Evolutionary conservation across 1,140 invertebrate genomes (phyloP).

Genomic region (Microvelia longipes): DNA sequence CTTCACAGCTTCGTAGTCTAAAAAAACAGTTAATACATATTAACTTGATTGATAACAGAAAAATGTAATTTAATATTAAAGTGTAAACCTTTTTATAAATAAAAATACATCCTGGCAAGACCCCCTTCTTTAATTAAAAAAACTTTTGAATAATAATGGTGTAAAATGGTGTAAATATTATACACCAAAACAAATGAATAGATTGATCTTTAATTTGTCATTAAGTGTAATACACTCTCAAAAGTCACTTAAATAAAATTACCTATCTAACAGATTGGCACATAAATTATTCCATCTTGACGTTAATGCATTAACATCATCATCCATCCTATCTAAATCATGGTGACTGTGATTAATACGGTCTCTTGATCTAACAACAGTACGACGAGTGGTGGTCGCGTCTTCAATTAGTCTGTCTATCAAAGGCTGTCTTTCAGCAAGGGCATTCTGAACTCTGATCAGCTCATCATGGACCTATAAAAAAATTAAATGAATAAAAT

Average conservation of each 20-base stretch:
- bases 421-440: conserved; percentile 65
- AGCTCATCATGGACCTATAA: conserved; percentile 49
- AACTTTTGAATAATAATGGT: too few species aligned
- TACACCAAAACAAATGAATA: too few species aligned
- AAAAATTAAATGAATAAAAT: background rate
- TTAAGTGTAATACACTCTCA: too few species aligned
- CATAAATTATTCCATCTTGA: conserved; percentile 82
- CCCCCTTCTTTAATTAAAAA: too few species aligned
- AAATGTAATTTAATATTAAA: background rate
- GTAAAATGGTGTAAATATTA: too few species aligned
- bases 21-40: conserved; percentile 13
- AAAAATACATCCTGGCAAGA: background rate
- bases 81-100: background rate
- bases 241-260: too few species aligned
- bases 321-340: conserved; percentile 85
- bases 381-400: conserved; percentile 63
- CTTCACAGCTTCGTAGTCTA: conserved; percentile 69
- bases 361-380: conserved; percentile 70
- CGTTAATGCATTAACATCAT: conserved; percentile 75
- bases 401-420: conserved; percentile 85
- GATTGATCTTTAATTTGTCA: too few species aligned
- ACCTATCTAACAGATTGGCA: conserved; percentile 78
- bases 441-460: conserved; percentile 59
- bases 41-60: conserved; percentile 2
- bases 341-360: conserved; percentile 45